A percentile compares a stretch with the other conserved stretches of the same genome.
Conservation (phyloP, 2,888 invertebrate species). For the Tetanocera ferruginea region DNA sequence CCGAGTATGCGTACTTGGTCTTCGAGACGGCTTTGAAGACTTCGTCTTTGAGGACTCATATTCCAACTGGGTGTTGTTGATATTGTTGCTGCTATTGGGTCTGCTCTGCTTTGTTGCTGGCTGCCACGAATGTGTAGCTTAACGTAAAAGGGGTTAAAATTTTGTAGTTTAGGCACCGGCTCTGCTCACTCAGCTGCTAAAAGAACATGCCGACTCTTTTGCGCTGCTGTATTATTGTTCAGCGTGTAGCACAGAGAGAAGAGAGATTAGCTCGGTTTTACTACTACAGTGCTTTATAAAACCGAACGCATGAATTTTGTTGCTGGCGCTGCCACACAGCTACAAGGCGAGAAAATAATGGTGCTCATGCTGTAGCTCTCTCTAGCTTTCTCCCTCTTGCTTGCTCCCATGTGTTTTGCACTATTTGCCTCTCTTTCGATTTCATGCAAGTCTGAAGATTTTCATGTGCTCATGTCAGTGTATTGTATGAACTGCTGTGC, state of each 20-base stretch:
- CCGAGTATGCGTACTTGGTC: too few species aligned
- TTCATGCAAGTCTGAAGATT: constrained; percentile 14
- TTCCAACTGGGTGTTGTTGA: too few species aligned
- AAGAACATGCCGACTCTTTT: too few species aligned
- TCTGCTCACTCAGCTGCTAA: constrained; percentile 38
- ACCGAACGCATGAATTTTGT: constrained; percentile 24
- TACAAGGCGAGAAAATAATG: constrained; percentile 23
- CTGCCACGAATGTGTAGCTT: constrained; percentile 41
- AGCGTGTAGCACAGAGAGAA: too few species aligned
- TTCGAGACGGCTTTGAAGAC: too few species aligned
- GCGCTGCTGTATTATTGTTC: too few species aligned
- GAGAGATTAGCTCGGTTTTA: background rate
- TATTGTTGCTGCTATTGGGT: background rate
- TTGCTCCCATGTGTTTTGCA: background rate
- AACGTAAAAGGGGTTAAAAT: background rate
- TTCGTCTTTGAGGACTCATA: too few species aligned
- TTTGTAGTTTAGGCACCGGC: background rate
- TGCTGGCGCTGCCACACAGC: background rate
- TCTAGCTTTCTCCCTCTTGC: background rate
- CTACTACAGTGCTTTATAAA: constrained; percentile 10
- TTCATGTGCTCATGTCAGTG: background rate
- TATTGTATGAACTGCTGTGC: background rate
- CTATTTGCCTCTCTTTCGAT: constrained; percentile 25
- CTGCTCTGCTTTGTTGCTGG: constrained; percentile 49
- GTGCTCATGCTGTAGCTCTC: background rate